These are phyloP conservation scores for Spermophilus dauricus DNA, from an alignment of 2,113 vertebrate species.

Conservation along the genomic window DNA sequence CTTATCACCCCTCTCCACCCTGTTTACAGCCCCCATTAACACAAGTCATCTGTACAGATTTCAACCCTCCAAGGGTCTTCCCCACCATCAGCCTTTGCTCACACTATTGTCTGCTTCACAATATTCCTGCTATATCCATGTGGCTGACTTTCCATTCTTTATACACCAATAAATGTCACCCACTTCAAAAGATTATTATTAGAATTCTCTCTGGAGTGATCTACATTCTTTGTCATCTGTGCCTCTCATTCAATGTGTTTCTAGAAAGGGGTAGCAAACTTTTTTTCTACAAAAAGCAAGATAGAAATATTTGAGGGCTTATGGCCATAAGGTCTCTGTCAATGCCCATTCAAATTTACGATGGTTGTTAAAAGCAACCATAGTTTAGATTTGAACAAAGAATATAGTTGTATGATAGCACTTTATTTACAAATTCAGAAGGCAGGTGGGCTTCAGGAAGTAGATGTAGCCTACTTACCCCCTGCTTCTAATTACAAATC, in stretches of 20 bases:
- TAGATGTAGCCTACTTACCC: rapidly evolving
- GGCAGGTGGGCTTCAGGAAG: background rate
- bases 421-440: background rate
- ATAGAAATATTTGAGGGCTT: background rate
- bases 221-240: background rate
- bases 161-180: background rate
- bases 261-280: background rate
- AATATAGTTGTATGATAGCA: background rate
- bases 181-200: background rate
- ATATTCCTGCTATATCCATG: rapidly evolving
- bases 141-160: background rate
- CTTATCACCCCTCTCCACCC: rapidly evolving
- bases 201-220: background rate
- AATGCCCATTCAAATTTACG: background rate
- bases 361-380: background rate
- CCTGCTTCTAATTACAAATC: background rate
- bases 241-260: background rate
- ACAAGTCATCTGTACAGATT: background rate
- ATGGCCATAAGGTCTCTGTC: background rate
- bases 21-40: rapidly evolving
- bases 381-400: background rate
- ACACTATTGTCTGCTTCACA: too few species aligned
- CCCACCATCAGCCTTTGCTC: background rate
- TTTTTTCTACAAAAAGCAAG: background rate
- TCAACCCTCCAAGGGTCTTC: background rate